These are phyloP conservation scores for Hoplostethus mediterraneus DNA, from an alignment of 2,797 vertebrate species.

Conservation along the genomic window DNA sequence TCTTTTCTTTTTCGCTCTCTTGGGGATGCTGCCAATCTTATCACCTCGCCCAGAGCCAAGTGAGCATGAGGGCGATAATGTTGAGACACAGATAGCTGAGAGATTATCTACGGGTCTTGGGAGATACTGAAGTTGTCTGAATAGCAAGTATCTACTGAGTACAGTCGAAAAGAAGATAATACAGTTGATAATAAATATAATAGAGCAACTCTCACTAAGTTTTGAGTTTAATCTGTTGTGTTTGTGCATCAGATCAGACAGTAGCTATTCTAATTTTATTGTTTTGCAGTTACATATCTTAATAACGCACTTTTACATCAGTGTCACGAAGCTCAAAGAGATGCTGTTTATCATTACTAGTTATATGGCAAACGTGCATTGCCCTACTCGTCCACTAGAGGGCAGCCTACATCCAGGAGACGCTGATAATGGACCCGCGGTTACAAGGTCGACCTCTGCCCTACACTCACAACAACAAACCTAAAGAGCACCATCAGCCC, in stretches of 20 bases:
- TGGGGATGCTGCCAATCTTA: conserved; percentile 41
- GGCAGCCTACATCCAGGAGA: conserved; percentile 50
- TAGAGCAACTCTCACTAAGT: neutral
- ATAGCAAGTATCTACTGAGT: neutral
- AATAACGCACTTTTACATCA: too few species aligned
- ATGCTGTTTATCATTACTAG: neutral
- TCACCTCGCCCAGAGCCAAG: conserved; percentile 24
- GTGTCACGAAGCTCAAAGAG: too few species aligned
- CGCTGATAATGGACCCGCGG: neutral
- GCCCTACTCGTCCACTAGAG: conserved; percentile 56
- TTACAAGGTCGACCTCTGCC: conserved; percentile 21
- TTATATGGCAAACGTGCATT: conserved; percentile 7
- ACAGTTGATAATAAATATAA: neutral
- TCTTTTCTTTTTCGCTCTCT: conserved; percentile 17
- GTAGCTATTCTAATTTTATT: neutral
- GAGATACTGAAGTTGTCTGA: neutral
- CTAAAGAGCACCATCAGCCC: conserved; percentile 31
- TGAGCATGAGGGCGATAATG: conserved; percentile 20
- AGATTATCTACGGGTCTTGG: conserved; percentile 6
- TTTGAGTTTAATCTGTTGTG: conserved; percentile 5
- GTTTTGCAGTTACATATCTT: neutral
- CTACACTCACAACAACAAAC: conserved; percentile 29
- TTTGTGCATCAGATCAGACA: conserved; percentile 13
- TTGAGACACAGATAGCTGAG: neutral
- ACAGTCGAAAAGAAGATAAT: neutral